Evolutionary conservation across 2,113 vertebrate genomes (phyloP).

Genomic region (Pachycephala philippinensis): DNA sequence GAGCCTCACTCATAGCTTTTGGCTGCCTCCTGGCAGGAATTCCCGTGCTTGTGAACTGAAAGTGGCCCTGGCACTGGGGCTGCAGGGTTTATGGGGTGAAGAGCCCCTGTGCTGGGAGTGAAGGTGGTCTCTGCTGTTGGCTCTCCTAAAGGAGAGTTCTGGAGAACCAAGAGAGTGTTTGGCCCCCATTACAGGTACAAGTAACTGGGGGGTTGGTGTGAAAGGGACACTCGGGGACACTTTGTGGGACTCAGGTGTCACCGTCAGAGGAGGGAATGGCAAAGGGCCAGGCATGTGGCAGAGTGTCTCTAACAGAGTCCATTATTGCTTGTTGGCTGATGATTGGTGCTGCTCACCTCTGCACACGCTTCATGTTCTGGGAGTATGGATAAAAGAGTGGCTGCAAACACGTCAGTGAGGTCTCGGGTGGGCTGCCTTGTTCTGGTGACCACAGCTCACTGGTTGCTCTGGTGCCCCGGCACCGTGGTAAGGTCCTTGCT

Average conservation of each 20-base stretch:
- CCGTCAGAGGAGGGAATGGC: accelerated
- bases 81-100: neutral
- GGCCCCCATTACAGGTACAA: accelerated
- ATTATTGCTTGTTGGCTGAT: neutral
- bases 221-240: accelerated
- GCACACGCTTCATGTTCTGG: accelerated
- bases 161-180: neutral
- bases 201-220: accelerated
- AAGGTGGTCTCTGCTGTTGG: neutral
- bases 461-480: accelerated
- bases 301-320: neutral
- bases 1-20: accelerated
- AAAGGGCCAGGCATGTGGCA: neutral
- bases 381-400: accelerated
- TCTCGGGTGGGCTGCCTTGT: accelerated
- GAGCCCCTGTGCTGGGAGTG: neutral
- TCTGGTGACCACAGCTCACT: accelerated
- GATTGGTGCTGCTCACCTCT: neutral
- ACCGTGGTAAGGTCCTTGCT: accelerated
- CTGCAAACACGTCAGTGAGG: accelerated
- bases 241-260: accelerated
- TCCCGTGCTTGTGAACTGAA: neutral
- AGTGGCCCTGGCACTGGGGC: neutral
- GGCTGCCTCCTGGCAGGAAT: neutral
- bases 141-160: neutral